phyloP scores from a whole-genome alignment of 1,140 invertebrate genomes.

The Megathymus violae region DNA sequence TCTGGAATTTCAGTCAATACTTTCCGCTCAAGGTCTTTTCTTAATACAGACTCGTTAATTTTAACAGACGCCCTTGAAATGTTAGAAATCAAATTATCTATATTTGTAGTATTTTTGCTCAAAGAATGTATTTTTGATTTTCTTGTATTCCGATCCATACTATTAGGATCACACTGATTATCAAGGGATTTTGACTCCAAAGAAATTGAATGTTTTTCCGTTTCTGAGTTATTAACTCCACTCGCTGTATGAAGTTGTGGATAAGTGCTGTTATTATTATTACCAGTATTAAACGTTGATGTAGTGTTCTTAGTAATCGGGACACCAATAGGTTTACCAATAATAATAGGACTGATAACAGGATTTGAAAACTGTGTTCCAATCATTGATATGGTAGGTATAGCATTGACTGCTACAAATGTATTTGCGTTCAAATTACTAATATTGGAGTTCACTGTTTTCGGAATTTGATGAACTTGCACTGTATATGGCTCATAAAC shows the following conservation, averaged over 20 bases:
- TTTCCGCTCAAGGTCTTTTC: too few species aligned
- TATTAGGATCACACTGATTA: neutral
- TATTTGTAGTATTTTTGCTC: neutral
- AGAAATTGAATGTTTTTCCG: neutral
- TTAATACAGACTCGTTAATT: too few species aligned
- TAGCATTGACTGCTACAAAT: slow-evolving; percentile 45
- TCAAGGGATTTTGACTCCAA: neutral
- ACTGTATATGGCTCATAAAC: slow-evolving; percentile 50
- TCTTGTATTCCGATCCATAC: neutral
- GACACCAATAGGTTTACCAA: slow-evolving; percentile 29
- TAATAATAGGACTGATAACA: slow-evolving; percentile 48
- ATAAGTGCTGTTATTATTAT: slow-evolving; percentile 1
- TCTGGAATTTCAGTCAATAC: too few species aligned
- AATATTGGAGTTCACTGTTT: slow-evolving; percentile 12
- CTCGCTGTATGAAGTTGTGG: neutral
- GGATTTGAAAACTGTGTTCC: slow-evolving; percentile 48
- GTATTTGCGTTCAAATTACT: slow-evolving; percentile 34
- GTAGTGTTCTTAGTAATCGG: slow-evolving; percentile 6
- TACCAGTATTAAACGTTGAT: neutral
- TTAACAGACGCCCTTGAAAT: neutral
- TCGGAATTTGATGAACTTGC: slow-evolving; percentile 35
- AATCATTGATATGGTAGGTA: slow-evolving; percentile 51
- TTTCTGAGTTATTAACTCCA: neutral
- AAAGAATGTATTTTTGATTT: neutral
- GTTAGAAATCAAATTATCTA: neutral